Evolutionary conservation across 2,113 vertebrate species (phyloP).

Genomic region (Tupaia chinensis): DNA sequence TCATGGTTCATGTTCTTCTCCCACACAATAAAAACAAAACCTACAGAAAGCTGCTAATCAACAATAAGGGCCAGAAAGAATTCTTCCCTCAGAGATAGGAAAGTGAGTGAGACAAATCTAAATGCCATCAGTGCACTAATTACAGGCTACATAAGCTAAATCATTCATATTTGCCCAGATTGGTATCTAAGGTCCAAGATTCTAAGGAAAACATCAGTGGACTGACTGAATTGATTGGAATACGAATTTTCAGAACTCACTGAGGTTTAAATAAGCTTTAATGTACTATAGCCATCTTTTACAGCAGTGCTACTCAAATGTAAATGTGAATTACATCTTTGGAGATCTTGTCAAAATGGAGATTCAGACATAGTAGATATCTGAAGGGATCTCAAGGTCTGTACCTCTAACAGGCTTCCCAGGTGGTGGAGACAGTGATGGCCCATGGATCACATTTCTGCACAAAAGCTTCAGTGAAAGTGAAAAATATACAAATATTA

Average conservation of each 20-base stretch:
- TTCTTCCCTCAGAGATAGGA: background rate
- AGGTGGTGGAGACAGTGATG: accelerated
- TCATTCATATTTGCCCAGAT: background rate
- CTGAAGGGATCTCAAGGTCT: background rate
- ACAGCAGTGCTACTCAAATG: background rate
- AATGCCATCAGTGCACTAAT: background rate
- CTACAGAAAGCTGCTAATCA: background rate
- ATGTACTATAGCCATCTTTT: background rate
- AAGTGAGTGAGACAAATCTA: background rate
- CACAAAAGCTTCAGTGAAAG: background rate
- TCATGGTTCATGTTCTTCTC: accelerated
- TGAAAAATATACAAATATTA: background rate
- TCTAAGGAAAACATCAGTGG: background rate
- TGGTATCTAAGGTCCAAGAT: background rate
- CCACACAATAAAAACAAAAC: background rate
- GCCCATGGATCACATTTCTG: background rate
- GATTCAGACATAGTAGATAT: background rate
- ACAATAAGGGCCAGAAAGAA: background rate
- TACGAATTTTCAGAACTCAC: background rate
- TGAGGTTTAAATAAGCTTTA: background rate
- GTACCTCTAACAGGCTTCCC: background rate
- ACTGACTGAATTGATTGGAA: background rate
- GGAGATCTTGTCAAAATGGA: background rate
- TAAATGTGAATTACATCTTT: background rate
- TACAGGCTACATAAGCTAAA: background rate